Percentiles rank a stretch among this genome's conserved stretches.
Evolutionary conservation across 2,113 vertebrate genomes (phyloP).

Genomic region (Elachura formosa): DNA sequence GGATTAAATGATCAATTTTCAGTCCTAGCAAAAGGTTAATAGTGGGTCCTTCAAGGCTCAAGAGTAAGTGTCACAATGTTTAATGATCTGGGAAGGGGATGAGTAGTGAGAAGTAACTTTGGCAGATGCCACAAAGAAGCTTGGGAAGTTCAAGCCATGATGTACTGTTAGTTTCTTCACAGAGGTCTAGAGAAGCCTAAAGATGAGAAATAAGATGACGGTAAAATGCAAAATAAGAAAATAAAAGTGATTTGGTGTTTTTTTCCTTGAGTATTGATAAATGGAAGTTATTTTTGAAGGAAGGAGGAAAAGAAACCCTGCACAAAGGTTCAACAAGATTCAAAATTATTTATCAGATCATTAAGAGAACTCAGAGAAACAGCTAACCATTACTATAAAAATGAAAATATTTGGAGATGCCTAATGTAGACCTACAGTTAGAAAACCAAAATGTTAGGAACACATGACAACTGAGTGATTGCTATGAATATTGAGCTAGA

Average conservation of each 20-base stretch:
- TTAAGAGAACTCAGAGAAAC: neutral
- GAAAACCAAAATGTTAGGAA: neutral
- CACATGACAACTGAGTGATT: neutral
- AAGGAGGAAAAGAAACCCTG: neutral
- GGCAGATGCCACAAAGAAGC: neutral
- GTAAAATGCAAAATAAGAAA: neutral
- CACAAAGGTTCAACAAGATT: neutral
- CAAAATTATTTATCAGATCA: neutral
- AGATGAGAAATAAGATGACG: neutral
- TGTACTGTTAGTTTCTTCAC: neutral
- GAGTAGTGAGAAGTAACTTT: neutral
- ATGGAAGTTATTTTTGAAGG: neutral
- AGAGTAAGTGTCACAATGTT: neutral
- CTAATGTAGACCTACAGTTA: neutral
- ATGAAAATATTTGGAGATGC: neutral
- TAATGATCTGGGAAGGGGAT: neutral
- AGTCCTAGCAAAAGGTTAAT: neutral
- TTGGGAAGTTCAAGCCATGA: neutral
- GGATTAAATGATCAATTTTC: conserved; percentile 16
- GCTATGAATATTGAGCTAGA: neutral
- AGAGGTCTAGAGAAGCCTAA: neutral
- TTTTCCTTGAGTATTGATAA: neutral
- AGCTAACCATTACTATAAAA: neutral
- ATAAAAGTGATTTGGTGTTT: accelerated
- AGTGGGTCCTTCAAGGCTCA: neutral